These are phyloP conservation scores for Heliconius eleuchia DNA, from an alignment of 1,140 invertebrate species.

Conservation along the genomic window DNA sequence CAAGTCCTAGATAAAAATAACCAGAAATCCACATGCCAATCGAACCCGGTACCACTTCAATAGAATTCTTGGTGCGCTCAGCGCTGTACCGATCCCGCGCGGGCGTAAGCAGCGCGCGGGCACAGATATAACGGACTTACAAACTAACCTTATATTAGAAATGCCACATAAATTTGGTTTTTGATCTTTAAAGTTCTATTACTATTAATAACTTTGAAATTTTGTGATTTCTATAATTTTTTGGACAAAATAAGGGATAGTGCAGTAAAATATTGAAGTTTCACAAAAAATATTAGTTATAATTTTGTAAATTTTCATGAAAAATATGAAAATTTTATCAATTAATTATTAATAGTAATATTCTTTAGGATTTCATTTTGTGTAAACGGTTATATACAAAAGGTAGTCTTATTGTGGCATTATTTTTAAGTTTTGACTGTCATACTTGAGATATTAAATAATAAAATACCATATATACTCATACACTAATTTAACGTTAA, in stretches of 20 bases:
- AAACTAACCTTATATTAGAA: conserved; percentile 50
- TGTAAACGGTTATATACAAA: conserved; percentile 19
- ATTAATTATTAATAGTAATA: conserved; percentile 16
- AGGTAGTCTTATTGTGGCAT: conserved; percentile 18
- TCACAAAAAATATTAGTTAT: not conserved
- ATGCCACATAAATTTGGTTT: conserved; percentile 36
- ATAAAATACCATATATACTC: too few relatives aligned
- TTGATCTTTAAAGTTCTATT: conserved; percentile 2
- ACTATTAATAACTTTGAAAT: conserved; percentile 5
- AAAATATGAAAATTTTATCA: not conserved
- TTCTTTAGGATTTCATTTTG: not conserved
- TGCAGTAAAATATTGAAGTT: not conserved
- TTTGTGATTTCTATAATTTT: not conserved
- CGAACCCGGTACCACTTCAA: conserved; percentile 46
- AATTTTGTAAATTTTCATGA: not conserved
- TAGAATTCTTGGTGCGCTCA: conserved; percentile 67
- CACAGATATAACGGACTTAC: conserved; percentile 71
- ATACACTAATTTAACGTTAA: too few relatives aligned
- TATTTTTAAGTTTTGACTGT: conserved; percentile 33
- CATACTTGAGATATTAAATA: not conserved
- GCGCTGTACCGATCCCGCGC: conserved; percentile 62
- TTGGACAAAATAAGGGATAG: not conserved
- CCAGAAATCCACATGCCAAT: conserved; percentile 41
- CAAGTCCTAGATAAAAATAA: conserved; percentile 3
- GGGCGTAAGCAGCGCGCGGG: conserved; percentile 72